A percentile compares a stretch with the other conserved stretches of the same genome.
phyloP scores from a whole-genome alignment of 2,113 vertebrate genomes.

The Cryptotis parvus region DNA sequence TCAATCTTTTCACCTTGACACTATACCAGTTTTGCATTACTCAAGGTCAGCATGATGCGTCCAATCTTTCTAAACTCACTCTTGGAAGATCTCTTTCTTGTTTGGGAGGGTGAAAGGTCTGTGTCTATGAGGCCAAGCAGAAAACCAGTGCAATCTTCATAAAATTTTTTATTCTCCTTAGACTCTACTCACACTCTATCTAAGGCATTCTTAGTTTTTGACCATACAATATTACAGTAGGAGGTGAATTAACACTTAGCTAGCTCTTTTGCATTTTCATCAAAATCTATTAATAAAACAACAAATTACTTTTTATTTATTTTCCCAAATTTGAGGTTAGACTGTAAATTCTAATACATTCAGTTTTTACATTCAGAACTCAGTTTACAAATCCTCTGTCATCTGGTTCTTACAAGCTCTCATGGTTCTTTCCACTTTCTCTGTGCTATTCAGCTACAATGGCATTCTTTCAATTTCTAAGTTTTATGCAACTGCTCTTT shows the following conservation, averaged over 20 bases:
- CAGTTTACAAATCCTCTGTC: neutral
- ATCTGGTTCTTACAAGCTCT: neutral
- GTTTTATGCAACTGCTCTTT: neutral
- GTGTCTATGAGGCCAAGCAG: neutral
- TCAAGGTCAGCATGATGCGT: neutral
- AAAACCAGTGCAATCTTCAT: neutral
- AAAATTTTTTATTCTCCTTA: constrained; percentile 15
- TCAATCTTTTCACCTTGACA: neutral
- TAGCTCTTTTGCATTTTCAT: neutral
- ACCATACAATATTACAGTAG: neutral
- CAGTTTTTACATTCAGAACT: neutral
- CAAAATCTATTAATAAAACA: neutral
- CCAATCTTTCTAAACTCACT: neutral
- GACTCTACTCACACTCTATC: neutral
- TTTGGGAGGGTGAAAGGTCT: neutral
- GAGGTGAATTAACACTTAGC: neutral
- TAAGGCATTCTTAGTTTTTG: neutral
- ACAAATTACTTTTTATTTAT: neutral
- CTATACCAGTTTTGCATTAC: neutral
- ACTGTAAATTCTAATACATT: neutral
- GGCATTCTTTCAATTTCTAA: neutral
- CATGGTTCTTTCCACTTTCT: neutral
- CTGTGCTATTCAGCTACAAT: neutral
- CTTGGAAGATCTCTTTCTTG: neutral
- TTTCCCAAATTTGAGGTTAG: neutral